Percentiles rank a stretch among this genome's conserved stretches.
These are phyloP conservation scores for Pararge aegeria DNA, from an alignment of 1,140 invertebrate species.

Conservation along the genomic window DNA sequence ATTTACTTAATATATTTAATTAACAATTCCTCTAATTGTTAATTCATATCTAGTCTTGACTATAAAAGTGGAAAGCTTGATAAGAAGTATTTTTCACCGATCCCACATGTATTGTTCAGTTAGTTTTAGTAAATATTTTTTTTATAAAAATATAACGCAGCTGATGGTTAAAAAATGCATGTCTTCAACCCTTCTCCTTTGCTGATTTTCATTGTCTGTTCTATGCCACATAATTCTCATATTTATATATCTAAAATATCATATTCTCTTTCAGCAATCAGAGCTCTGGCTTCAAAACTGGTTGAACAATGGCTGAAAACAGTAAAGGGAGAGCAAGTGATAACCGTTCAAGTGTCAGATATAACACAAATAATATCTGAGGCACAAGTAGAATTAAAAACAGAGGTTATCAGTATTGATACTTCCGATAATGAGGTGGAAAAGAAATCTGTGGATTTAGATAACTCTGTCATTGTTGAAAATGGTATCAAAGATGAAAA, in stretches of 20 bases:
- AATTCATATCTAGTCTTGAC: too few species aligned
- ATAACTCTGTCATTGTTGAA: conserved; percentile 33
- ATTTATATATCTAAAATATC: background rate
- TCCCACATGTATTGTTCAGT: too few species aligned
- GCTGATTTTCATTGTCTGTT: too few species aligned
- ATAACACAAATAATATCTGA: conserved; percentile 59
- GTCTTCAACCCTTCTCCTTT: too few species aligned
- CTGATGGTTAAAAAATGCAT: too few species aligned
- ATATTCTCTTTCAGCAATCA: conserved; percentile 82
- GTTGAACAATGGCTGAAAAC: conserved; percentile 96
- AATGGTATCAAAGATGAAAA: conserved; percentile 25
- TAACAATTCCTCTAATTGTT: too few species aligned
- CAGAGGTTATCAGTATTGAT: conserved; percentile 25
- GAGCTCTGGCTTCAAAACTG: conserved; percentile 86
- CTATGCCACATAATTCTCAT: too few species aligned
- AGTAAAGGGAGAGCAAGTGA: conserved; percentile 84
- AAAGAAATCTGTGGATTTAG: conserved; percentile 21
- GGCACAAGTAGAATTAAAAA: conserved; percentile 41
- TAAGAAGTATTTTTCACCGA: too few species aligned
- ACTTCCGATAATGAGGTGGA: conserved; percentile 27
- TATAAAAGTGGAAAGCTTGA: too few species aligned
- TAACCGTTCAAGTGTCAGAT: conserved; percentile 55
- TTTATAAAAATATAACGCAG: too few species aligned
- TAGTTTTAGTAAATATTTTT: too few species aligned
- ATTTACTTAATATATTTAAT: too few species aligned